A percentile compares a stretch with the other conserved stretches of the same genome.
phyloP scores from a whole-genome alignment of 2,797 vertebrate species.

The Hafferia zeledoni region DNA sequence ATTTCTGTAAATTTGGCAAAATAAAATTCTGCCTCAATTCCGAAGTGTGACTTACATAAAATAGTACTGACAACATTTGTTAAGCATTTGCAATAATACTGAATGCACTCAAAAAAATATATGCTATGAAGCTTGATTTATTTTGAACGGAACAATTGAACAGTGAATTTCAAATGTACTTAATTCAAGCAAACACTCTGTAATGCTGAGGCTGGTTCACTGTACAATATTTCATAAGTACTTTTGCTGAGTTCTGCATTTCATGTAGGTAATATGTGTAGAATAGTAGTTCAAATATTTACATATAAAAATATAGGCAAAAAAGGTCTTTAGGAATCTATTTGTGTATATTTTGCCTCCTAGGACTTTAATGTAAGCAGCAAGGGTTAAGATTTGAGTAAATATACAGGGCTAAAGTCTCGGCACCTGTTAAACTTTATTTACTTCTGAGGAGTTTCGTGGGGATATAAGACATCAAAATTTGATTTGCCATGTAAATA shows the following conservation, averaged over 20 bases:
- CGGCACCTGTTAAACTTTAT: not conserved
- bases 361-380: constrained; percentile 8
- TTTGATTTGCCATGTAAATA: not conserved
- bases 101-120: not conserved
- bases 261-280: constrained; percentile 7
- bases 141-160: constrained; percentile 22
- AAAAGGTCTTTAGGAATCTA: constrained; percentile 45
- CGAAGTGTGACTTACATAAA: not conserved
- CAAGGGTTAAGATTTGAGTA: constrained; percentile 43
- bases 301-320: not conserved
- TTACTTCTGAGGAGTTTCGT: constrained; percentile 4
- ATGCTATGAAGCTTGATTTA: not conserved
- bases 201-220: not conserved
- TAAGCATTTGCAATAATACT: constrained; percentile 22
- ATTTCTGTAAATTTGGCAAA: constrained; percentile 21
- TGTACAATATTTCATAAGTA: constrained; percentile 29
- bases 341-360: constrained; percentile 30
- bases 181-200: constrained; percentile 1
- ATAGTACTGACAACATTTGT: not conserved
- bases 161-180: not conserved
- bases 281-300: constrained; percentile 66
- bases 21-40: not conserved
- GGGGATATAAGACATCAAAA: not conserved
- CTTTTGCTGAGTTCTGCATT: constrained; percentile 27
- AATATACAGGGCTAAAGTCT: constrained; percentile 47